Base-by-base conservation (phyloP, 2,888 invertebrate species). In the Gasteruption jaculator region DNA sequence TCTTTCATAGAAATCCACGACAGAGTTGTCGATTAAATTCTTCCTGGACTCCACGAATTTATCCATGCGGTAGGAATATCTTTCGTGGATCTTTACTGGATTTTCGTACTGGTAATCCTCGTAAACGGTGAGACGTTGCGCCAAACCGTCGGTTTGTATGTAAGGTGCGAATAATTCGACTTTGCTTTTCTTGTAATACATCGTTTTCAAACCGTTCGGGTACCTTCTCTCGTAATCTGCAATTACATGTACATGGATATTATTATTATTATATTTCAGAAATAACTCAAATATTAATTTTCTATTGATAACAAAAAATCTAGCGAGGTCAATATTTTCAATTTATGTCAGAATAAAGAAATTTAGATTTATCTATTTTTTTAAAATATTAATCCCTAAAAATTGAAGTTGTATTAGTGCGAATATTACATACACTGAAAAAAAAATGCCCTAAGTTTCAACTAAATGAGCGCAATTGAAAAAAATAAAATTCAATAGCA, bases 111-210 rank as follows among this genome's bases (percentile, higher is more conserved):
- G 76, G 39, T 83, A 81, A 60, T 85, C 82, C 0, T 74, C 71
- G 52, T 75, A 85, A 43, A 76, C 70, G 16, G 75, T 77, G 10
- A 86, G 73, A 48, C 81, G 75, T 49, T 80, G 77, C 0, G 84
- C 73, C 24, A 89, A 71, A 0, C 91, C 92, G 63, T 89, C 85
- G 1, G 71, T 72, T 57, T 85, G 78, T 0, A 80, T 76, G 56
- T 91, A 91, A 0, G 86, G 84, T 0, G 91, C 80, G 67, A 81
- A 91, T 49, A 85, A 80, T 64, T 91, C 87, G 5, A 88, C 73
- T 25, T 85, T 73, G 0, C 84, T 80, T 52, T 83, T 81, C 64
- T 86, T 89, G 63, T 84, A 93, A 49, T 80, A 74, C 2, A 82
- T 72, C 3, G 71, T 74, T 63, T 82, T 86, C 30, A 78, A 78